phyloP scores from a whole-genome alignment of 1,140 invertebrate species.

The Cotesia chilonis region DNA sequence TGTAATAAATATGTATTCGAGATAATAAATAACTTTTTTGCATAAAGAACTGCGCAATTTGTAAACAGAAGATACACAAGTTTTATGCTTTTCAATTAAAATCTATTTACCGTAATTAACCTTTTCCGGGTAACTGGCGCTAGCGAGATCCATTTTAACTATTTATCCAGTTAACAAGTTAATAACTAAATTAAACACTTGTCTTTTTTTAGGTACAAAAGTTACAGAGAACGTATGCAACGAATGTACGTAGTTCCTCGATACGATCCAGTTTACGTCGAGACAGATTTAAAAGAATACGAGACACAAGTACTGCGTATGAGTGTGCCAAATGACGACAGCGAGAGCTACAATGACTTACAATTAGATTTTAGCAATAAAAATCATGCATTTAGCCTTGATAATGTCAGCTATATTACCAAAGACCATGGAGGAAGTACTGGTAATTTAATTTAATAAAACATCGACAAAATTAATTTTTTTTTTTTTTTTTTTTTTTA shows the following conservation, averaged over 20 bases:
- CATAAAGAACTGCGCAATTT: too few species aligned
- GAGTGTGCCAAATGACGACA: conserved; percentile 84
- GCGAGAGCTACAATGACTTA: conserved; percentile 77
- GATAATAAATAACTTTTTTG: too few species aligned
- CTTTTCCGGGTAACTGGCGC: too few species aligned
- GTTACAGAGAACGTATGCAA: conserved; percentile 81
- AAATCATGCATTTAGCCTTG: conserved; percentile 85
- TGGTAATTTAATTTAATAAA: conserved; percentile 48
- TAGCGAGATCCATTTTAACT: too few species aligned
- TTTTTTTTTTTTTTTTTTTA: conserved; percentile 23
- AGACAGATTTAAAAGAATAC: conserved; percentile 82
- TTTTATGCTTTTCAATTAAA: too few species aligned
- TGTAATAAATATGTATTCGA: too few species aligned
- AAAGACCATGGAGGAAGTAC: conserved; percentile 76
- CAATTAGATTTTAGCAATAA: conserved; percentile 87
- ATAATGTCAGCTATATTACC: conserved; percentile 85
- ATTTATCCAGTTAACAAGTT: too few species aligned
- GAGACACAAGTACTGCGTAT: conserved; percentile 90
- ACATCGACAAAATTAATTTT: background rate
- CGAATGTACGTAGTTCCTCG: conserved; percentile 76
- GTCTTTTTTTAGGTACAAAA: conserved; percentile 71
- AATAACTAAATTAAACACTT: background rate
- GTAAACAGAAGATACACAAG: too few species aligned
- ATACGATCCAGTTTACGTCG: conserved; percentile 84
- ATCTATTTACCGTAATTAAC: too few species aligned